Base-by-base conservation (phyloP, 2,113 vertebrate species). In the Neodontobutis hainanensis region DNA sequence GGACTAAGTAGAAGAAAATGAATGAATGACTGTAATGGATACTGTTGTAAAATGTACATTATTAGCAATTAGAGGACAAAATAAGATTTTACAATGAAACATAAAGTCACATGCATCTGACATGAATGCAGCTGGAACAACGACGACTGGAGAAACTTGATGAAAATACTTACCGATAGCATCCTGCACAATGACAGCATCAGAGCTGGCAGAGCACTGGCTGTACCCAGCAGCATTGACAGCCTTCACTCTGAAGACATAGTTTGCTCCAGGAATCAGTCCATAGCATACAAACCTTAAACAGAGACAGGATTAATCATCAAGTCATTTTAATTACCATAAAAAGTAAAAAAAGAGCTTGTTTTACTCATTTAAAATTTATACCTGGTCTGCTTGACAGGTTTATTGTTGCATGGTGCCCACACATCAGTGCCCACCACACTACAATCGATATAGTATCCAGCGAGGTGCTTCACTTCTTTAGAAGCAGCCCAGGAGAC, bases 151-250 rank as follows among this genome's bases (percentile, higher is more conserved):
- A 56, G 34, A 55, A 34, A 15, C 52, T 14, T 19, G 6, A 14
- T 12, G 15, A 63, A 8, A 57, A 66, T 38, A 87, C 96, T 95
- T 90, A 99, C 97, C 93, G 85, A 99, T 92, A 70, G 95, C 95
- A 65, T 97, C 93, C 87, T 94, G 82, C 48, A 98, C 96, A 65
- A 96, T 70, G 71, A 97, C 94, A 0, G 93, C 83, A 68, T 99
- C 96, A 2, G 97, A 98, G 38, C 90, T 87, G 42, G 92, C 58
- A 5, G 96, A 97, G 85, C 90, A 94, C 69, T 92, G 92, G 83
- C 97, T 99, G 77, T 99, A 96, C 59, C 97, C 97, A 0, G 97
- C 97, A 67, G 96, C 95, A n/a, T 99, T 99, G 52, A 99, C 94
- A 15, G 97, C 96, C 91, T 95, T 95, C 66, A 97, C 95, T 70